A percentile compares a stretch with the other conserved stretches of the same genome.
Evolutionary conservation across 2,797 vertebrate genomes (phyloP).

Genomic region (Coregonus ussuriensis): DNA sequence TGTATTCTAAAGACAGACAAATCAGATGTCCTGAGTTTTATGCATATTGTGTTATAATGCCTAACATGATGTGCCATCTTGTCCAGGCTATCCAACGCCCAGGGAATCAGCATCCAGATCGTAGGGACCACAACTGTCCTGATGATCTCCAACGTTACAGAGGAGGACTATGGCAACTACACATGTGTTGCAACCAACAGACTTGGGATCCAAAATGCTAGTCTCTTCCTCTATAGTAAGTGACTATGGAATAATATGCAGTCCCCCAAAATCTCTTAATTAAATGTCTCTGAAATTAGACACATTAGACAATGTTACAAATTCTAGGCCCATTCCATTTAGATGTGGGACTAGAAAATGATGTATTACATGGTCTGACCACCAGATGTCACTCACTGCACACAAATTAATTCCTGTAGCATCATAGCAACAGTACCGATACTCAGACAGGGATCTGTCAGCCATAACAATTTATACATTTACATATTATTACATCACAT

Average conservation of each 20-base stretch:
- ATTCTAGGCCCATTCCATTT: not conserved
- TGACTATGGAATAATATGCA: constrained; percentile 9
- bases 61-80: constrained; percentile 34
- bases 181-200: constrained; percentile 98
- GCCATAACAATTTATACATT: not conserved
- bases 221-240: constrained; percentile 90
- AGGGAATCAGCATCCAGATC: constrained; percentile 92
- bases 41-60: too few species aligned
- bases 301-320: too few species aligned
- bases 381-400: constrained; percentile 56
- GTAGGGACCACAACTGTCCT: constrained; percentile 87
- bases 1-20: too few species aligned
- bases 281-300: not conserved
- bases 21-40: too few species aligned
- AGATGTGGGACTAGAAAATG: not conserved
- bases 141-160: constrained; percentile 92
- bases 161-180: constrained; percentile 98
- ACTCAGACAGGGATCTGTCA: not conserved
- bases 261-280: not conserved
- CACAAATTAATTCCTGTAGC: not conserved
- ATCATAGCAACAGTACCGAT: not conserved
- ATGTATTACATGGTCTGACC: constrained; percentile 24
- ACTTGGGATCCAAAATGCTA: constrained; percentile 95
- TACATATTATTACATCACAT: too few species aligned
- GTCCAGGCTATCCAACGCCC: constrained; percentile 89